Evolutionary conservation across 2,113 vertebrate genomes (phyloP), one percentile per base, ranked within the genome.

Genomic region (Oryzias woworae): DNA sequence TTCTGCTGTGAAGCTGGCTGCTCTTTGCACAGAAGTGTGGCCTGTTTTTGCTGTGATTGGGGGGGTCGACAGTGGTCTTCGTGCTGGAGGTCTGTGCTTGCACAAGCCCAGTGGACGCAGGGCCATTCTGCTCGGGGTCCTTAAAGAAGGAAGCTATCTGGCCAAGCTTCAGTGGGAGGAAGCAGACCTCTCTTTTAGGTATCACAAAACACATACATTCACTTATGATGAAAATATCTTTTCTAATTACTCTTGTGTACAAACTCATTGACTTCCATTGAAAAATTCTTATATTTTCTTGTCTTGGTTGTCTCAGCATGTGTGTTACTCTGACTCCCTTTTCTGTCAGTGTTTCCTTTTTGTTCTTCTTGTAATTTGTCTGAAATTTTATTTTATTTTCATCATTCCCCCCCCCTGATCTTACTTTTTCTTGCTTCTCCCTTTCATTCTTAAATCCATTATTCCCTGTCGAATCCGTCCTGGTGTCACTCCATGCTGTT

Each of bases 141-240:
- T 90, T 50, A 93, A 93, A 72, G 90, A 92, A 73, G 91, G 92
- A 75, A 91, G 91, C 74, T 79, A 85, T 28, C 69, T 92, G 28
- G 90, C 86, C 41, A 93, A 93, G 77, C 90, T 94, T 3, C 92
- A 94, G 75, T 94, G 92, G 92, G 92, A 93, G 75, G 92, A 93
- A 54, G 76, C 86, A 0, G 92, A 94, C 58, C 71, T 92, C 51
- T 91, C 90, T 48, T 82, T 92, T 76, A 94, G 92, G 92, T 94
- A 91, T 64, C 48, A 53, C 31, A 66, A 42, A 71, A 61, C 22
- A 53, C 23, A 0, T 8, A 42, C 16, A 24, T 44, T 16, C 58
- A 22, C 47, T 59, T 26, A 53, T 58, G 16, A 22, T 58, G 18
- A 36, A 41, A 47, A 46, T 58, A 6, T 47, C 7, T 62, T 56